These are phyloP conservation scores for Hippasteria phrygiana DNA, from an alignment of 53 echinoderm and acorn worm species.

Conservation along the genomic window DNA sequence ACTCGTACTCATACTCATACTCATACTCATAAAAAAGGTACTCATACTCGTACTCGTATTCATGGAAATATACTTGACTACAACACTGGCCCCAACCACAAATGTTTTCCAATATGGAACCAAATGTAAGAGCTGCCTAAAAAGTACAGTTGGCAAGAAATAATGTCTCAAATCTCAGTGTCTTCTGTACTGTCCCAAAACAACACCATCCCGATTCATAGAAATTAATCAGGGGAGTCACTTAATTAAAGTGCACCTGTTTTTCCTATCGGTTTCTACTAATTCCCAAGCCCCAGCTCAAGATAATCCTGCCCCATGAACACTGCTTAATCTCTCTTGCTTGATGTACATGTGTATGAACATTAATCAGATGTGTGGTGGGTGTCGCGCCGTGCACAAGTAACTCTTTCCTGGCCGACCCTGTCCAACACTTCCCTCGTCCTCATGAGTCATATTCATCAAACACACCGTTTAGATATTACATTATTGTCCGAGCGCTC, in stretches of 20 bases:
- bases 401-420: conserved; percentile 11
- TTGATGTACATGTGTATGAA: neutral
- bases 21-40: too few species aligned
- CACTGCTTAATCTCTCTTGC: neutral
- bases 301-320: neutral
- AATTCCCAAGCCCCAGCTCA: neutral
- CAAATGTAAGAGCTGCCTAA: too few species aligned
- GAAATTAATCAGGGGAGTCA: neutral
- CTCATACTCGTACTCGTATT: too few species aligned
- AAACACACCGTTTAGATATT: conserved; percentile 12
- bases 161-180: too few species aligned
- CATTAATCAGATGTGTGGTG: neutral
- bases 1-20: too few species aligned
- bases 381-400: neutral
- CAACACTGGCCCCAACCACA: too few species aligned
- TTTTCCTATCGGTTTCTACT: neutral
- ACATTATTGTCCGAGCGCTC: neutral
- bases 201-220: too few species aligned
- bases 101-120: too few species aligned
- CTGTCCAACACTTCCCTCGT: neutral
- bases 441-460: conserved; percentile 54
- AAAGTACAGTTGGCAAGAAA: too few species aligned
- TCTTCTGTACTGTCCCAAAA: too few species aligned
- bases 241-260: neutral
- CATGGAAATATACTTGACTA: too few species aligned